phyloP scores from a whole-genome alignment of 2,888 invertebrate species.

The Diarsia rubi region DNA sequence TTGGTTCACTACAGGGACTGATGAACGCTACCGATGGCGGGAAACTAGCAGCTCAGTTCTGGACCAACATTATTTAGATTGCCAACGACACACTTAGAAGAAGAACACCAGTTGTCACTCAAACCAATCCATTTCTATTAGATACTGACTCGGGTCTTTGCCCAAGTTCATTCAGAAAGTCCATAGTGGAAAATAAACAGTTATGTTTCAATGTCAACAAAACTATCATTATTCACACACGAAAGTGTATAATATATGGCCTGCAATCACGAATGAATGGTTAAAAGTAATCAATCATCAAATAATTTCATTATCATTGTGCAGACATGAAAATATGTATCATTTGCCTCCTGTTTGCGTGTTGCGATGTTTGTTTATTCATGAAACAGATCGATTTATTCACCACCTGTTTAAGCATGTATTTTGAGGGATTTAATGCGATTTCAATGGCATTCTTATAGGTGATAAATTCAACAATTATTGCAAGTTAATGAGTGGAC shows the following conservation, averaged over 20 bases:
- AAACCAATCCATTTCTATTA: neutral
- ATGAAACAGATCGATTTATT: constrained; percentile 32
- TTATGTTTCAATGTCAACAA: neutral
- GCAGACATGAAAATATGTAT: constrained; percentile 20
- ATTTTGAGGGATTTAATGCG: constrained; percentile 10
- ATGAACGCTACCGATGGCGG: no score
- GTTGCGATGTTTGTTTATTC: constrained; percentile 30
- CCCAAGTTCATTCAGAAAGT: neutral
- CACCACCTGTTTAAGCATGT: neutral
- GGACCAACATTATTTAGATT: no score
- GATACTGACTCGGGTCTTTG: neutral
- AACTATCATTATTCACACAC: neutral
- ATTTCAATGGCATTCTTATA: constrained; percentile 12
- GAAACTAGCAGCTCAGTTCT: no score
- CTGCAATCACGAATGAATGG: constrained; percentile 33
- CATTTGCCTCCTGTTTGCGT: constrained; percentile 19
- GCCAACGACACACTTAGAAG: no score
- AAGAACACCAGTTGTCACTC: neutral
- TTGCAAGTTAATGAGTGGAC: no score
- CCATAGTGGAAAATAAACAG: neutral
- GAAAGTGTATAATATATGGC: neutral
- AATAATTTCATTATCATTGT: constrained; percentile 24
- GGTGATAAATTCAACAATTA: neutral
- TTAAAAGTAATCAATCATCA: constrained; percentile 16
- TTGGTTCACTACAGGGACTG: no score